These are phyloP conservation scores for Globodera rostochiensis DNA, from an alignment of 1,140 invertebrate species.

Conservation along the genomic window DNA sequence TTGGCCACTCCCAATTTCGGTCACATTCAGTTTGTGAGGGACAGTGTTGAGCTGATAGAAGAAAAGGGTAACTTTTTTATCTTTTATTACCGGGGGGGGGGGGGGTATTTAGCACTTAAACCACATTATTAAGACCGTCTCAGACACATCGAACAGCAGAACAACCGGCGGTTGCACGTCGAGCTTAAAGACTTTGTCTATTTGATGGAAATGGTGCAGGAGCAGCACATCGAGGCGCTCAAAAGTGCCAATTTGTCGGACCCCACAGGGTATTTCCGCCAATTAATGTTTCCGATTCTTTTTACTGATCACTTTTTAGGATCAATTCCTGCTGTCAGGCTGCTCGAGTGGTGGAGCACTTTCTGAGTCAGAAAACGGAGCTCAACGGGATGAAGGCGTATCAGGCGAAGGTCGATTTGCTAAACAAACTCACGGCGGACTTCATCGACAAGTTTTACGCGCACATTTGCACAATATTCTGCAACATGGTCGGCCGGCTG, in stretches of 20 bases:
- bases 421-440: constrained; percentile 34
- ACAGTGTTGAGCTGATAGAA: constrained; percentile 77
- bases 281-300: background rate
- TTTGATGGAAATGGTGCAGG: constrained; percentile 41
- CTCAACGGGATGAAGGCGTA: constrained; percentile 48
- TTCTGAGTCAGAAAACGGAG: constrained; percentile 75
- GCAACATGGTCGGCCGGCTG: constrained; percentile 45
- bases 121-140: constrained; percentile 72
- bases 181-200: constrained; percentile 76
- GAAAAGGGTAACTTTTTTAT: constrained; percentile 71
- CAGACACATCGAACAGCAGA: constrained; percentile 82
- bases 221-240: constrained; percentile 71
- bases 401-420: constrained; percentile 38
- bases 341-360: constrained; percentile 78
- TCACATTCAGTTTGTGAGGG: constrained; percentile 66
- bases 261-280: constrained; percentile 66
- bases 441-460: constrained; percentile 53
- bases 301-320: constrained; percentile 66
- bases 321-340: constrained; percentile 78
- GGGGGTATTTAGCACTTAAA: too few species aligned
- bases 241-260: constrained; percentile 78
- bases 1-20: background rate
- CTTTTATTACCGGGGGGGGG: too few species aligned
- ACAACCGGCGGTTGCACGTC: constrained; percentile 78
- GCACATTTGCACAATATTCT: constrained; percentile 47